phyloP scores from a whole-genome alignment of 2,113 vertebrate species.

The Hypocryptadius cinnamomeus region DNA sequence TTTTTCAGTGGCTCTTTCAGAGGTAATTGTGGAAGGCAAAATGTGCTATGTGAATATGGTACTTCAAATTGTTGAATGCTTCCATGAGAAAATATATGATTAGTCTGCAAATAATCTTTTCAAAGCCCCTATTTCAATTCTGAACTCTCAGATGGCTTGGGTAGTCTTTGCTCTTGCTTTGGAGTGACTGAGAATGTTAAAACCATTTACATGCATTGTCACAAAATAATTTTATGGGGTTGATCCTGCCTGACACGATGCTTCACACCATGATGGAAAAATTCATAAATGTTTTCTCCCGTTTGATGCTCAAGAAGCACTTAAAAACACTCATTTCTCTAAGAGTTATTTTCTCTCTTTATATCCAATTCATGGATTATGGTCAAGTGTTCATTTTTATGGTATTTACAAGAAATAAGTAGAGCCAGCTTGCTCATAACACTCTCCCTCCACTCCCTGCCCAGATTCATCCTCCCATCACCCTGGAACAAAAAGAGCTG shows the following conservation, averaged over 20 bases:
- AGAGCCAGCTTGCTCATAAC: background rate
- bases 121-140: conserved; percentile 9
- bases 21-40: conserved; percentile 27
- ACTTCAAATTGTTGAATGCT: conserved; percentile 4
- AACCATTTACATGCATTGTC: conserved; percentile 39
- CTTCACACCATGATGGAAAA: conserved; percentile 20
- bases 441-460: background rate
- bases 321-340: background rate
- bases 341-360: conserved; percentile 19
- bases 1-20: conserved; percentile 13
- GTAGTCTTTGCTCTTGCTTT: background rate
- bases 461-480: background rate
- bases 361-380: conserved; percentile 4
- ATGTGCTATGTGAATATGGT: background rate
- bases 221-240: conserved; percentile 29
- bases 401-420: conserved; percentile 33
- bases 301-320: background rate
- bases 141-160: conserved; percentile 29
- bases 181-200: conserved; percentile 9
- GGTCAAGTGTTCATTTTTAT: conserved; percentile 36
- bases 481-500: conserved; percentile 9
- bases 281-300: conserved; percentile 32
- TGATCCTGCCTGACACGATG: conserved; percentile 29
- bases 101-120: conserved; percentile 42
- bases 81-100: conserved; percentile 28